Evolutionary conservation across 2,888 invertebrate genomes (phyloP), one percentile per base, ranked within the genome.

Genomic region (Gandaritis pyraliata): DNA sequence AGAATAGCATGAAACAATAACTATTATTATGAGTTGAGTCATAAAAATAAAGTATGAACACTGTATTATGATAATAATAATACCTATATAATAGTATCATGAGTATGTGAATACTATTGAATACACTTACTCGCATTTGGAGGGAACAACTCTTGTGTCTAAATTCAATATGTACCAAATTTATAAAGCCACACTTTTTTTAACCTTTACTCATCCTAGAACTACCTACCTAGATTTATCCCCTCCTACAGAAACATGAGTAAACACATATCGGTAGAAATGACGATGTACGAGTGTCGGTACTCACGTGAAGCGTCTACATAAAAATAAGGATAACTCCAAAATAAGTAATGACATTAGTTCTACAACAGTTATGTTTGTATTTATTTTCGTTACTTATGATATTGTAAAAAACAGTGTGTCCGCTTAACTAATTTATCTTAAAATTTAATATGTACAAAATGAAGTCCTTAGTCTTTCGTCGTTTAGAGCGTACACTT

Each of bases 391-490:
- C 80, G 83, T 86, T 86, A 86, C 81, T 83, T 90, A 90, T 78
- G 81, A 90, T 91, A 91, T 90, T 88, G 89, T 92, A 91, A 90
- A 91, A 92, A 92, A 92, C 89, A 86, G 88, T 88, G 85, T 87
- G 82, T 88, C 82, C 79, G 83, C 87, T 88, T 88, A 89, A 73
- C 81, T 86, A 84, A 76, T 72, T 63, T 83, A 85, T 74, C 90
- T 90, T 88, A 90, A 68, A 75, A 81, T 81, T 69, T 88, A 88
- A 81, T 90, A 90, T 90, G 79, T 90, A 91, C 90, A 91, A 87
- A 86, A 87, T 89, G 85, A 89, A 88, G 85, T 89, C 83, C 83
- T 82, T 85, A 87, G 88, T 90, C 85, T 88, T 89, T 88, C 85
- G 86, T 87, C 88, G 81, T 83, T 85, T 65, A 83, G 82, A 85